Percentiles rank a stretch among this genome's conserved stretches.
These are phyloP conservation scores for Metacarcinus magister DNA, from an alignment of 2,888 invertebrate species.

Conservation along the genomic window DNA sequence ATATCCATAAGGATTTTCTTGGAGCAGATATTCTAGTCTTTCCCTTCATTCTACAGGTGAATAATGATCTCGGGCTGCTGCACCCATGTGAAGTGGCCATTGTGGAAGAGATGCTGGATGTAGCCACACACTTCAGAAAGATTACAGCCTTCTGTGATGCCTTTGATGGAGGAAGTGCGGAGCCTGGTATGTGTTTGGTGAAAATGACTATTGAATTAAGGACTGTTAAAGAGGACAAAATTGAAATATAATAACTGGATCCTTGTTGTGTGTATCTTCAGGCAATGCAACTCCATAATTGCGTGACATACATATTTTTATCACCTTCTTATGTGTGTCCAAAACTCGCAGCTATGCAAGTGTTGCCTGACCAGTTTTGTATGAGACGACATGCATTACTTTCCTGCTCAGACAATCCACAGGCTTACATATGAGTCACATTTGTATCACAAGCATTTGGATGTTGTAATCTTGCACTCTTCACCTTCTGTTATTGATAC, in stretches of 20 bases:
- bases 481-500: too few species aligned
- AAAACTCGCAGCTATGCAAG: too few species aligned
- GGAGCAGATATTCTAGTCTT: neutral
- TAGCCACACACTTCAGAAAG: constrained; percentile 66
- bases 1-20: neutral
- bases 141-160: constrained; percentile 65
- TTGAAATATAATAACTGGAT: neutral
- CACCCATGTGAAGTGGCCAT: constrained; percentile 74
- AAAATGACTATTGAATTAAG: neutral
- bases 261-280: too few species aligned
- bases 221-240: neutral
- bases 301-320: too few species aligned
- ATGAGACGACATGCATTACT: too few species aligned
- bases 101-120: constrained; percentile 56
- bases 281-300: too few species aligned
- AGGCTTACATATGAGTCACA: too few species aligned
- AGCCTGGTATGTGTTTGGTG: neutral
- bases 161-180: constrained; percentile 46
- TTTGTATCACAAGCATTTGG: too few species aligned
- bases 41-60: constrained; percentile 54
- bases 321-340: too few species aligned
- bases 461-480: too few species aligned
- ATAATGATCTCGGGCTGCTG: constrained; percentile 73
- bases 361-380: too few species aligned
- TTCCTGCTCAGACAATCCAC: too few species aligned